These are phyloP conservation scores for Orbicella faveolata DNA, from an alignment of 64 coral and sea anemone species.

Conservation along the genomic window DNA sequence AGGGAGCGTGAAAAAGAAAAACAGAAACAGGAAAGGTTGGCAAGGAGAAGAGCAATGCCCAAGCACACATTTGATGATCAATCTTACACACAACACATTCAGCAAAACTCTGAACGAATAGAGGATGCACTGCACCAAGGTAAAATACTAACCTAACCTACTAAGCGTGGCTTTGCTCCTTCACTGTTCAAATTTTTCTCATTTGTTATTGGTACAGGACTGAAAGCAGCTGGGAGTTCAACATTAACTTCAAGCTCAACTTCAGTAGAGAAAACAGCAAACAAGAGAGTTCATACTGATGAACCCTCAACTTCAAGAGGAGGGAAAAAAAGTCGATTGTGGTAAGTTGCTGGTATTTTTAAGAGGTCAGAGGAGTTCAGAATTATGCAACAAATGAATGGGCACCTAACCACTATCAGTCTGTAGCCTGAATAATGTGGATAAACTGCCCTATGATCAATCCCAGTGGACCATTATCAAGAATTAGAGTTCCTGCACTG, in stretches of 20 bases:
- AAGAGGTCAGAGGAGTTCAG: too few species aligned
- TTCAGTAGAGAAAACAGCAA: constrained; percentile 6
- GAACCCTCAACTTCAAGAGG: constrained; percentile 36
- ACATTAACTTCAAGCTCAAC: constrained; percentile 33
- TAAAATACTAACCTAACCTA: constrained; percentile 1
- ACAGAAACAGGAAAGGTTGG: constrained; percentile 74
- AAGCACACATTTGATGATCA: constrained; percentile 97
- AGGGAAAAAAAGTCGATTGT: constrained; percentile 74
- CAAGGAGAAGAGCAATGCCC: constrained; percentile 61
- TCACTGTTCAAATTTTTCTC: background rate
- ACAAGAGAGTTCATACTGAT: constrained; percentile 36
- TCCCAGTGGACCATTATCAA: too few species aligned
- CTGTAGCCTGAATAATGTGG: too few species aligned
- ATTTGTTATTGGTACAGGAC: constrained; percentile 31
- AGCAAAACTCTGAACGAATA: constrained; percentile 85
- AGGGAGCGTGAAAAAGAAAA: constrained; percentile 82
- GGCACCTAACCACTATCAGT: too few species aligned
- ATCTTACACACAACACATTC: constrained; percentile 82
- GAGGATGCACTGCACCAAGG: constrained; percentile 95
- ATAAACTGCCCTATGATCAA: too few species aligned
- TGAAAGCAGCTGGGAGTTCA: constrained; percentile 44
- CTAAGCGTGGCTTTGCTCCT: too few species aligned
- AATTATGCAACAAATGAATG: too few species aligned
- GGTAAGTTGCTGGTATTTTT: constrained; percentile 38
- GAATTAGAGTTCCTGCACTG: too few species aligned